These are phyloP conservation scores for Brotula barbata DNA, from an alignment of 2,797 vertebrate genomes.

Conservation along the genomic window DNA sequence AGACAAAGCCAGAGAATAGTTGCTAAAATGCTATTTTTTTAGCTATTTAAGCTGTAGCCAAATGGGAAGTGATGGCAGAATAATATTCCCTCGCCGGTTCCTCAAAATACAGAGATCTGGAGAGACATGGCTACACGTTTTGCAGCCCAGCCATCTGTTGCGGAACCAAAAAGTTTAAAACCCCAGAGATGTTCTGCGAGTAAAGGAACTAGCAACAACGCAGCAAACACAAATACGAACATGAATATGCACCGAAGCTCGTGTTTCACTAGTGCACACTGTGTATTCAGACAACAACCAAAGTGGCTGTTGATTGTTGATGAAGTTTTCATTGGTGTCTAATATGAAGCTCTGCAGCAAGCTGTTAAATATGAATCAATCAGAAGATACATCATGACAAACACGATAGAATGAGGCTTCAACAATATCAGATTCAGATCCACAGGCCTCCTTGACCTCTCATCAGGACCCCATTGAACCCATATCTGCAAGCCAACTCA, in stretches of 20 bases:
- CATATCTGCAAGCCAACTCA: background rate
- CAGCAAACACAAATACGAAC: too few species aligned
- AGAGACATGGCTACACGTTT: slow-evolving; percentile 91
- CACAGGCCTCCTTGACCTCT: slow-evolving; percentile 51
- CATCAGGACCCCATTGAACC: background rate
- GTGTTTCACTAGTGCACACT: too few species aligned
- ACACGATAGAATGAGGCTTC: background rate
- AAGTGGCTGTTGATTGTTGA: too few species aligned
- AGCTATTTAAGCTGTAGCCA: slow-evolving; percentile 49
- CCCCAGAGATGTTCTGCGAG: slow-evolving; percentile 88
- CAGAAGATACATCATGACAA: background rate
- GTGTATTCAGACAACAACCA: too few species aligned
- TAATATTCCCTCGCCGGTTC: slow-evolving; percentile 88
- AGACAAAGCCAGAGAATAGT: slow-evolving; percentile 11
- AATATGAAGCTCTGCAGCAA: background rate
- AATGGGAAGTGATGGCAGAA: slow-evolving; percentile 76
- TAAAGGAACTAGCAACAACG: slow-evolving; percentile 92
- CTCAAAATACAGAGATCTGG: slow-evolving; percentile 87
- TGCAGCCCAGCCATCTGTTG: slow-evolving; percentile 95
- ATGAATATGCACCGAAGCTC: too few species aligned
- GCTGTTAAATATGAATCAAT: background rate
- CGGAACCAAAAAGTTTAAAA: slow-evolving; percentile 85
- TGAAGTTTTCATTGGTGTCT: background rate
- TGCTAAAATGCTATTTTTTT: slow-evolving; percentile 2
- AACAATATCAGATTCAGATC: background rate